phyloP scores from a whole-genome alignment of 1,140 invertebrate genomes.

The Drosophila kepulauana region DNA sequence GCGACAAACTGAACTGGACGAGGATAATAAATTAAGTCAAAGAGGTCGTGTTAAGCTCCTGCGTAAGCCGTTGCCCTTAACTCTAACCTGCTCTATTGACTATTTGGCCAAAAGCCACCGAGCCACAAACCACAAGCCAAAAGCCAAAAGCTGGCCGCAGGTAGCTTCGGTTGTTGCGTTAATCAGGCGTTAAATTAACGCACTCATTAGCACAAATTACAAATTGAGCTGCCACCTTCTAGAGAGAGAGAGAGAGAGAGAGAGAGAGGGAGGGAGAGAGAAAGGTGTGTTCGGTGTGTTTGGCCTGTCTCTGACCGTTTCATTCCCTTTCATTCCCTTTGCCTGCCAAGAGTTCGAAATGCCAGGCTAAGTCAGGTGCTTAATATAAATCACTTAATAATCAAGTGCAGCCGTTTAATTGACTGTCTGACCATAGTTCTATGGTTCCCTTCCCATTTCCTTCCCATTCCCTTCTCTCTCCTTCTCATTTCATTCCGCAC shows the following conservation, averaged over 20 bases:
- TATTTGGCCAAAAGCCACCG: conserved; percentile 39
- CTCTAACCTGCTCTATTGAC: conserved; percentile 23
- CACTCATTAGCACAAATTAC: conserved; percentile 82
- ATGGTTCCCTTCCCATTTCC: background rate
- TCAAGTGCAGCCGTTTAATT: conserved; percentile 79
- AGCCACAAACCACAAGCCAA: conserved; percentile 12
- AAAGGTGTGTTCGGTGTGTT: background rate
- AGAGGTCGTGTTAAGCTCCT: conserved; percentile 41
- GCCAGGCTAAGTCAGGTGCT: conserved; percentile 66
- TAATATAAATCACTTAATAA: conserved; percentile 81
- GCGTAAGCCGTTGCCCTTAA: conserved; percentile 4
- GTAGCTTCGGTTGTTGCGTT: conserved; percentile 50
- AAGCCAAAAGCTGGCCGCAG: conserved; percentile 50
- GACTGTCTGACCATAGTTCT: conserved; percentile 35
- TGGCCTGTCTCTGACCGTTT: background rate
- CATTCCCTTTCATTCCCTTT: background rate
- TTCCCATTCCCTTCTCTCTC: background rate
- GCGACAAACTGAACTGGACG: conserved; percentile 6
- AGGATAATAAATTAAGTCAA: conserved; percentile 53
- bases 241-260: background rate
- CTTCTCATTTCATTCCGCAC: conserved; percentile 1
- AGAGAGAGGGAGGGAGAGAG: background rate
- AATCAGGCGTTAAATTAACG: conserved; percentile 82
- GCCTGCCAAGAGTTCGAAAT: background rate
- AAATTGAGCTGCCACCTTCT: conserved; percentile 61